Evolutionary conservation across 2,888 invertebrate genomes (phyloP), one percentile per base, ranked within the genome.

Genomic region (Lamellibrachia columna): DNA sequence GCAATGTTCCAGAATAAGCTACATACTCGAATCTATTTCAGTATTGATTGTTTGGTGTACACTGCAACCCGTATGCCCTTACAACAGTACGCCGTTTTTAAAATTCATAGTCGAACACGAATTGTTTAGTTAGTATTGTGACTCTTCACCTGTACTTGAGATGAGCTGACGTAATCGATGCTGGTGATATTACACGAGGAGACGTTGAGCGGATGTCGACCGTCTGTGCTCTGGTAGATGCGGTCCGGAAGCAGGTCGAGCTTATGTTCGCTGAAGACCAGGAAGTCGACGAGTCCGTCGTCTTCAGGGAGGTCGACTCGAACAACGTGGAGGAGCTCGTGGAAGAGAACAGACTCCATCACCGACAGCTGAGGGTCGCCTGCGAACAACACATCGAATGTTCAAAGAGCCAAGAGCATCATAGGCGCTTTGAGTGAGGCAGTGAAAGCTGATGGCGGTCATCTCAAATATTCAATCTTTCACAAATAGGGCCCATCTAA

Each of bases 331-430:
- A 95, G 91, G 91, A 95, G 92, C 92, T 95, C 95, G 93, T 95
- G 94, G 28, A 94, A 93, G 9, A 92, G 92, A 2, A 95, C 53
- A 15, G 93, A 92, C 28, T 95, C 95, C 40, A 95, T 58, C 3
- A 95, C 92, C 11, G 95, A 95, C 22, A 95, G 92, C 92, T 94
- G 94, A 0, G 94, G 94, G 92, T 95, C 95, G 53, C 93, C 93
- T 93, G 90, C 52, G 60, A 58, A 22, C 52, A 75, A 15, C 15
- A 22, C n/a, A n/a, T 15, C 15, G 6, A n/a, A 75, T 7, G n/a
- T 75, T 75, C 22, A 1, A 15, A 6, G 75, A 3, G 75, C 22
- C 15, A 6, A 75, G 0, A 6, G 15, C n/a, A 75, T n/a, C 22
- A 4, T 75, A 22, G 15, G 4, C 75, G 22, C 22, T 22, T 75